Evolutionary conservation across 2,888 invertebrate species (phyloP), one percentile per base, ranked within the genome.

Genomic region (Rhagophthalmus giganteus): DNA sequence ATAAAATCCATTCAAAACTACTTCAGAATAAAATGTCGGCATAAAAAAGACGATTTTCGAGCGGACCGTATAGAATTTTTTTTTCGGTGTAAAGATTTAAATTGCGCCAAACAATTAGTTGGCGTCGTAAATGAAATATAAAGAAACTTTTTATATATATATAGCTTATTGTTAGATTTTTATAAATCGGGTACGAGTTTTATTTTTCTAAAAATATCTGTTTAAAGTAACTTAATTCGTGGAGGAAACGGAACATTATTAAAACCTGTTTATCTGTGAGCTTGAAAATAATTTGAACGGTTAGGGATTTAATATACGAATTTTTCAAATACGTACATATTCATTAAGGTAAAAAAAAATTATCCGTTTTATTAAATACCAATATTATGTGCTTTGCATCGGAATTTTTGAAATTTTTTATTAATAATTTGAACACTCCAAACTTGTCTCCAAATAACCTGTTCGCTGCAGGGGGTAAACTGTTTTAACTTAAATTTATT

Each of bases 401-500:
- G 44, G 40, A 50, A 44, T 50, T 44, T 40, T 37, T 16, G 44
- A 46, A 48, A 41, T 47, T 20, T 44, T 52, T 47, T 51, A 55
- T 49, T 54, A 55, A 51, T 54, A 55, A 55, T 55, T 55, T 52
- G 44, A 50, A 57, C 55, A 53, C 59, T 45, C 46, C 40, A 52
- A 48, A 54, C 51, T 54, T 56, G 54, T 56, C 55, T 55, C 40
- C 38, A 54, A 48, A 54, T 54, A 54, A 54, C 53, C 41, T 44
- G 53, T 48, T 44, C 48, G 48, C 53, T 38, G 37, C 47, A 48
- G 53, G 53, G 42, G 48, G 53, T 54, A 54, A 54, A 54, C 48
- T 48, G 48, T 54, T 48, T 48, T 48, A 54, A 57, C 42, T 45
- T 37, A 53, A 59, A 57, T 59, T 59, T 59, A 59, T 59, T 59